Base-by-base conservation (phyloP, 2,888 invertebrate species). In the Eudemis profundana region DNA sequence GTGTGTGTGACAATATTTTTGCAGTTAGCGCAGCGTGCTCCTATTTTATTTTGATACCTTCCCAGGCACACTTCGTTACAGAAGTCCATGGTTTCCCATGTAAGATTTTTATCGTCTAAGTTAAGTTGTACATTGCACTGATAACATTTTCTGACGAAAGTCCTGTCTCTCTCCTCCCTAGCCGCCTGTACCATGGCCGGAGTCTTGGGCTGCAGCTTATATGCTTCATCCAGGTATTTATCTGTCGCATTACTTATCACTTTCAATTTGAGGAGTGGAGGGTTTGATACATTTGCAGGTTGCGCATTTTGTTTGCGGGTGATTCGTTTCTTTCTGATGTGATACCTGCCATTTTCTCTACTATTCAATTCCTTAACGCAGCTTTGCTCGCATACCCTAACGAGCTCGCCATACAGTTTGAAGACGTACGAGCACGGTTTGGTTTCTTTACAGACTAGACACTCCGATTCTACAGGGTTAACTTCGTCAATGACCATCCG, bases 1-100 rank as follows among this genome's bases (percentile, higher is more conserved):
- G 94, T 94, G 50, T 95, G 94, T 56, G 95, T 94, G 0, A 98
- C 98, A 3, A 93, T 88, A 29, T 94, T 94, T 64, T 95, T 94
- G 81, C 98, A 99, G 73, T 96, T 96, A 7, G 96, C 95, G 83
- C 98, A 98, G 71, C 94, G 93, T 0, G 95, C 92, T 0, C 96
- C 96, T 59, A 96, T 94, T 70, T 93, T 93, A 68, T 95, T 94
- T 83, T 97, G 97, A 85, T 95, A 97, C 78, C 85, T 92, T 72
- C 96, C 96, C 74, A 98, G 90, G 78, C 98, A 98, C 57, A 95
- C 93, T 83, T 98, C 97, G 70, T 96, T 96, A 80, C 98, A 98
- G 82, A 97, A 98, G 82, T 98, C 97, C 96, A 98, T 96, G 0
- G 97, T 97, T 86, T 98, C 97, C 98, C 98, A 98, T 0, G 95